Evolutionary conservation across 2,113 vertebrate species (phyloP), one percentile per base, ranked within the genome.

Genomic region (Syngnathus typhle): DNA sequence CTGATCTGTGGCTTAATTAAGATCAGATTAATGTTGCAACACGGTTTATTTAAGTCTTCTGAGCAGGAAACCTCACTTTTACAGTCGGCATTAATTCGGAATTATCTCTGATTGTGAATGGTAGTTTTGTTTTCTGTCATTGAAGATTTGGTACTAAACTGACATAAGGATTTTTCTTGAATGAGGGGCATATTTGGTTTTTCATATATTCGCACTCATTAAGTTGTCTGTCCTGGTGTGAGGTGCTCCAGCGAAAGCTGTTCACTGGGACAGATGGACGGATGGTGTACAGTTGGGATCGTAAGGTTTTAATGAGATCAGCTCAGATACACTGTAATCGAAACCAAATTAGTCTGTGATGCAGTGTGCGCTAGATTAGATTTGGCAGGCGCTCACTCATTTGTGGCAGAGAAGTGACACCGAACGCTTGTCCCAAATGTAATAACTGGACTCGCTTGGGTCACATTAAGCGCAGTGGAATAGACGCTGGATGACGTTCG

Each of bases 291-390:
- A 73, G 68, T 75, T 67, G 79, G 23, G 61, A 76, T 77, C 69
- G 71, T 75, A 64, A 68, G 59, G 75, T 68, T 73, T 74, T 88
- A 88, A 89, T 87, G 64, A 46, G 71, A 88, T 89, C 78, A 88
- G 56, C 70, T 69, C 75, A 75, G 81, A 87, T 88, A 81, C 79
- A 74, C 73, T 80, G 82, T 85, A 84, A 65, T 67, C 79, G 70
- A 88, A 89, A 89, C 82, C 75, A 81, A 52, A 85, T 89, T 87
- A 89, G 82, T 65, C 27, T 75, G 75, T 78, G 79, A 74, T 82
- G 81, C 82, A 77, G 77, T 78, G 79, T 80, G 60, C 80, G 76
- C 76, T 81, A 77, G 87, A 84, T 89, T 85, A 85, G 72, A 84
- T 86, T 79, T 85, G 67, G 64, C 73, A 54, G 43, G 79, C 78